These are phyloP conservation scores for Palythoa heliodiscus DNA, from an alignment of 92 coral and sea anemone genomes.

Conservation along the genomic window DNA sequence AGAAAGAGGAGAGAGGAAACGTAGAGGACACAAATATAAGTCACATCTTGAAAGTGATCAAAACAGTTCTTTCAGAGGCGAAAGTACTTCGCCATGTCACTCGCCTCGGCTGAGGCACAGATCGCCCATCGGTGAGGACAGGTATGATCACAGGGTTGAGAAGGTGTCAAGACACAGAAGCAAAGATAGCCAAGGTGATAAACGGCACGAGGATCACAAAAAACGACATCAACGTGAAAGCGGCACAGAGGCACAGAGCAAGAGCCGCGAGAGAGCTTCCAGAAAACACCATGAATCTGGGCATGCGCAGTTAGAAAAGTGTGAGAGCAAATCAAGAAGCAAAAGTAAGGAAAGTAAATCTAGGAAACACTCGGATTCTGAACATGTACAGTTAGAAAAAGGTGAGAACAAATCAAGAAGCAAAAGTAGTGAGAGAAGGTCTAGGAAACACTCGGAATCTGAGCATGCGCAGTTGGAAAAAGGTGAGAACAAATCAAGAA, in stretches of 20 bases:
- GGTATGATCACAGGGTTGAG: constrained; percentile 30
- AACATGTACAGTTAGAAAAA: constrained; percentile 14
- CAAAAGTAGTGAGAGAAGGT: constrained; percentile 5
- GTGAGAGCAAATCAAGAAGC: not conserved
- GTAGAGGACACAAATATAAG: constrained; percentile 44
- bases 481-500: not conserved
- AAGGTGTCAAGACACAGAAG: constrained; percentile 33
- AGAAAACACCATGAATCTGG: constrained; percentile 16
- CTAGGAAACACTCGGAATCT: constrained; percentile 11
- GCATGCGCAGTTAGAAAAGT: constrained; percentile 20
- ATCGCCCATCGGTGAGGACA: constrained; percentile 14
- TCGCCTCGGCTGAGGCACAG: constrained; percentile 18
- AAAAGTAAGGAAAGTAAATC: constrained; percentile 6
- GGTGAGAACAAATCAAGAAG: not conserved
- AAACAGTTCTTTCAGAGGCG: not conserved
- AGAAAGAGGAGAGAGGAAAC: constrained; percentile 35
- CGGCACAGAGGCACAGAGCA: constrained; percentile 16
- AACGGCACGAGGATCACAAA: constrained; percentile 37
- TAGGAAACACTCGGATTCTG: constrained; percentile 24
- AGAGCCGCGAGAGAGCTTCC: constrained; percentile 15
- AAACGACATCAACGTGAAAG: constrained; percentile 21
- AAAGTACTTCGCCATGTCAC: not conserved
- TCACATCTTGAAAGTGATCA: constrained; percentile 21
- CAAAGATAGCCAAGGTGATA: constrained; percentile 46
- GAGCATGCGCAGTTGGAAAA: constrained; percentile 18